Base-by-base conservation (phyloP, 2,113 vertebrate genomes). In the Stigmatopora nigra region DNA sequence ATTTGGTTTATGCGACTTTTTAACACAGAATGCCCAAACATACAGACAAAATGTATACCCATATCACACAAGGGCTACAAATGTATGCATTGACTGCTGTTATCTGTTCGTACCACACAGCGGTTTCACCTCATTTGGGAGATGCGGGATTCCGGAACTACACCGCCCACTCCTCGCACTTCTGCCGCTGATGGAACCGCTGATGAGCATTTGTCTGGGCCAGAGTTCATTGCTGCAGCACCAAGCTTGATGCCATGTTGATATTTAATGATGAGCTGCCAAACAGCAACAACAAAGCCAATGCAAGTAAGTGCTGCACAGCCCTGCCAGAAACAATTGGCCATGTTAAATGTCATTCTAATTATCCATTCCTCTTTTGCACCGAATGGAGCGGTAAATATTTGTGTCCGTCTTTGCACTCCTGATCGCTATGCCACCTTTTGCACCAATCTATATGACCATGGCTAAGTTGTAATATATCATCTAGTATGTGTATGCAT, bases 261-360 rank as follows among this genome's bases (percentile, higher is more conserved):
- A 85, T 89, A 89, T 90, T 87, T 91, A 91, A 91, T 90, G 85
- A 90, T 91, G 87, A 83, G 75, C 76, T 69, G 72, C 73, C 69
- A 70, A 86, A 75, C 52, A 67, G 67, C 53, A 16, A 31, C 53
- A 12, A 31, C 53, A 12, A 70, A 80, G 62, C 66, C 53, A 53
- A 64, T 22, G 36, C 55, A 14, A 13, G 19, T 25, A 14, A 13
- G 19, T 25, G 55, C 47, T 45, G 73, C 59, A 65, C 69, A 73
- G 64, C 60, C 53, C 77, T 77, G 68, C 61, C 49, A 17, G 63
- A 72, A 70, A 65, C 63, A 35, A 20, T 20, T 36, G 67, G 64
- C 74, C 73, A 68, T 74, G 71, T 70, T 87, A 89, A 91, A 91
- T 91, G 89, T 88, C 88, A 89, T 77, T 88, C 84, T 88, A 91